A percentile compares a stretch with the other conserved stretches of the same genome.
Conservation (phyloP, 2,113 vertebrate genomes). For the Myiopsitta monachus region DNA sequence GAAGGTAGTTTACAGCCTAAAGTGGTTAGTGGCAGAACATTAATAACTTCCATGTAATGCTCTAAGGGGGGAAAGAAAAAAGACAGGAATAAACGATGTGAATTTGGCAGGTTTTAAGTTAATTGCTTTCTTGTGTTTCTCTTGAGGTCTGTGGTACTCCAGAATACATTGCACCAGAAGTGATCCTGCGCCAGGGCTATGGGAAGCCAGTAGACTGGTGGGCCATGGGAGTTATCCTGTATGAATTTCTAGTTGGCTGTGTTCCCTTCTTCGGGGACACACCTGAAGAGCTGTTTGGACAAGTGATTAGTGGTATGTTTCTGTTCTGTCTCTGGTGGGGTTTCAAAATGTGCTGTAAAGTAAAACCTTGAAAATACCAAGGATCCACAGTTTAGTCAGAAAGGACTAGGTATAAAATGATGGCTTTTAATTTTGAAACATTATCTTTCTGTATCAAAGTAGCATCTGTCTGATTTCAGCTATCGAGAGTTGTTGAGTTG, state of each 20-base stretch:
- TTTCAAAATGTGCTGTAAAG: neutral
- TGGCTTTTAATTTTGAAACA: neutral
- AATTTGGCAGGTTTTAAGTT: neutral
- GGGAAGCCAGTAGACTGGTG: conserved; percentile 99
- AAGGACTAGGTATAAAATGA: neutral
- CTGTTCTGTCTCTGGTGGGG: neutral
- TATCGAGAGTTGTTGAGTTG: neutral
- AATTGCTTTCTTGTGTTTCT: neutral
- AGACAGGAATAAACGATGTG: neutral
- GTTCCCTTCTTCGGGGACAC: conserved; percentile 97
- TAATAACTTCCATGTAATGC: neutral
- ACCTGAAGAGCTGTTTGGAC: conserved; percentile 94
- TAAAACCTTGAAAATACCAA: neutral
- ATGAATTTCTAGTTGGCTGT: conserved; percentile 94
- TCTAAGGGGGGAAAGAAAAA: neutral
- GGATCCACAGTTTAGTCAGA: neutral
- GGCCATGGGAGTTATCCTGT: conserved; percentile 97
- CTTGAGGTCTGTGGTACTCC: conserved; percentile 94
- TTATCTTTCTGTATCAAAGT: neutral
- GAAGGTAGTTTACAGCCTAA: neutral
- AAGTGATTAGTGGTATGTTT: conserved; percentile 94
- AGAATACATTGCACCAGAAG: conserved; percentile 96
- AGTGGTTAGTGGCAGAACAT: neutral
- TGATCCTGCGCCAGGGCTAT: conserved; percentile 95
- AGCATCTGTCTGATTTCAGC: neutral